phyloP scores from a whole-genome alignment of 2,888 invertebrate species.

The Callimorpha dominula region DNA sequence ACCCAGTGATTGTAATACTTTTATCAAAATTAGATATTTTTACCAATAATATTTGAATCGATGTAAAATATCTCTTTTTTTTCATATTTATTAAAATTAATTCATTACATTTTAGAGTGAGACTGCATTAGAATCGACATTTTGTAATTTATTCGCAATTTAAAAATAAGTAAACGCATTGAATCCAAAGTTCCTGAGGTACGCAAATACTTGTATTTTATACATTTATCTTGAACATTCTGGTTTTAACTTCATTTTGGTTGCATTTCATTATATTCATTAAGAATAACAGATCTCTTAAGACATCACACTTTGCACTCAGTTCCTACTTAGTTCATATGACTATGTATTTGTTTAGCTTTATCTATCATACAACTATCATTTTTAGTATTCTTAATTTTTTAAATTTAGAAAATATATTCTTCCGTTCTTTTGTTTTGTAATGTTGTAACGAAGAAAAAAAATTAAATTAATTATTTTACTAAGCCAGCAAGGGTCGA shows the following conservation, averaged over 20 bases:
- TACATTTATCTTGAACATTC: slow-evolving; percentile 39
- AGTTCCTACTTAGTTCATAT: slow-evolving; percentile 85
- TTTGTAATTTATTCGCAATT: slow-evolving; percentile 42
- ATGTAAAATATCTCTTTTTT: background rate
- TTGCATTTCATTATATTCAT: slow-evolving; percentile 79
- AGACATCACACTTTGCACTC: slow-evolving; percentile 79
- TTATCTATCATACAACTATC: slow-evolving; percentile 66
- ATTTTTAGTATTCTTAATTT: slow-evolving; percentile 49
- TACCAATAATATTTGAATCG: background rate
- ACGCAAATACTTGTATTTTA: slow-evolving; percentile 47
- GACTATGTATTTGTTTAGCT: slow-evolving; percentile 73
- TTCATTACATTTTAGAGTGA: slow-evolving; percentile 26
- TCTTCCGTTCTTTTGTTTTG: slow-evolving; percentile 64
- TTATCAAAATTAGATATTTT: slow-evolving; percentile 16
- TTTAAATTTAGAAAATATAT: slow-evolving; percentile 69
- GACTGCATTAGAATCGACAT: slow-evolving; percentile 36
- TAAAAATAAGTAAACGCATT: slow-evolving; percentile 40
- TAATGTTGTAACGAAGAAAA: slow-evolving; percentile 50
- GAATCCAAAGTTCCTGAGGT: slow-evolving; percentile 57
- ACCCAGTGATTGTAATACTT: slow-evolving; percentile 30
- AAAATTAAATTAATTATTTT: slow-evolving; percentile 57
- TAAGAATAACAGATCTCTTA: slow-evolving; percentile 80
- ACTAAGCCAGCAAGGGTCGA: slow-evolving; percentile 58
- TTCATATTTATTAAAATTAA: slow-evolving; percentile 1
- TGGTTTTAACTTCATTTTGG: slow-evolving; percentile 57